Base-by-base conservation (phyloP, 2,888 invertebrate species). In the Metacarcinus magister region DNA sequence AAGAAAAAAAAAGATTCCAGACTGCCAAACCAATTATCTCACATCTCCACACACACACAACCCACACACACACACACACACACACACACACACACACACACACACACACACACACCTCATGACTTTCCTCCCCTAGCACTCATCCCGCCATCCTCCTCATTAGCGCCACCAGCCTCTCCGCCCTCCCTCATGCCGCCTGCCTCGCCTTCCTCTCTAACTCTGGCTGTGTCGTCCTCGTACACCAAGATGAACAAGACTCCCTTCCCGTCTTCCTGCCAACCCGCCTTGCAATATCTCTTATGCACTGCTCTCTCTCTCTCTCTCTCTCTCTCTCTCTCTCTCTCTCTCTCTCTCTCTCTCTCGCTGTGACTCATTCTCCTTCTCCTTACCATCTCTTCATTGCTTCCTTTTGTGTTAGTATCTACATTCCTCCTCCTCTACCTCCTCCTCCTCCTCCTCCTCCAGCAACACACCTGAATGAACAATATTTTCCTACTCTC, bases 181-280 rank as follows among this genome's bases (percentile, higher is more conserved):
- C 28, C 32, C 32, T 82, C 82, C 32, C 82, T 82, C 32, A 82
- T 10, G 10, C 82, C 32, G 4, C 10, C 67, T 67, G 82, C 82
- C 32, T 82, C 82, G 28, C 67, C 67, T 67, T 2, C 67, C 23
- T 23, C 82, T 32, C 82, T 23, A 10, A 13, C 82, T 82, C 13
- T 32, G 8, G 7, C 54, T 32, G 5, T 32, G 32, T 82, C 82
- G 5, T 28, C 28, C 82, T 82, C 82, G 10, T 82, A 28, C 32
- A 32, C 82, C 82, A 82, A 8, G 82, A 82, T 32, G 82, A 82
- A 82, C 82, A 82, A 82, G 32, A 82, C 82, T 54, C 67, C 67
- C n/a, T n/a, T 54, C 54, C 54, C 16, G 54, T 54, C 54, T 54
- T 54, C 54, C 54, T 54, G 54, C 54, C 54, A 54, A 54, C 54